These are phyloP conservation scores for Pegea sp. DNA, from an alignment of 23 tunicate genomes.

Conservation along the genomic window DNA sequence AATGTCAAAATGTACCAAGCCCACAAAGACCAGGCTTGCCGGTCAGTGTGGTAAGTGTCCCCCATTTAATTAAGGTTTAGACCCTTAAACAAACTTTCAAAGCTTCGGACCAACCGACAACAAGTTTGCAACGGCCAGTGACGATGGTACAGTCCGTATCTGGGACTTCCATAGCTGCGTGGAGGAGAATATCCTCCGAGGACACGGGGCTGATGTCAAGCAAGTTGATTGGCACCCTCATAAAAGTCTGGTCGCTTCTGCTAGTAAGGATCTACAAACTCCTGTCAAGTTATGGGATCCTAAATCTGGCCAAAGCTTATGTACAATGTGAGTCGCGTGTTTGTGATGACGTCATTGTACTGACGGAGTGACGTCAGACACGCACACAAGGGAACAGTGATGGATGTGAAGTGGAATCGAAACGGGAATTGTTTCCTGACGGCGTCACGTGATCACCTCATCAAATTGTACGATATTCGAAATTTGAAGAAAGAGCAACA, in stretches of 20 bases:
- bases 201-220: conserved; percentile 89
- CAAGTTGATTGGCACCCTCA: conserved; percentile 99
- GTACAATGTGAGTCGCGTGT: conserved; percentile 48
- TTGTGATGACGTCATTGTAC: neutral
- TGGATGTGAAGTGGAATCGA: conserved; percentile 88
- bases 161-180: conserved; percentile 78
- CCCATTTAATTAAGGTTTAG: neutral
- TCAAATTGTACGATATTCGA: conserved; percentile 92
- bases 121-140: conserved; percentile 85
- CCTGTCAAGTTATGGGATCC: conserved; percentile 99
- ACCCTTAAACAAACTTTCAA: neutral
- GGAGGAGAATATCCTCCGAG: conserved; percentile 76
- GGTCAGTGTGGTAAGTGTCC: conserved; percentile 61
- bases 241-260: conserved; percentile 74
- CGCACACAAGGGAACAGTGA: conserved; percentile 92
- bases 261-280: conserved; percentile 93
- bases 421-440: conserved; percentile 96
- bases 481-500: conserved; percentile 80
- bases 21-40: conserved; percentile 94
- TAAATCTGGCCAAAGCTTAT: conserved; percentile 55
- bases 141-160: conserved; percentile 94
- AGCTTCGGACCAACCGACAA: conserved; percentile 93
- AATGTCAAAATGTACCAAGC: conserved; percentile 98
- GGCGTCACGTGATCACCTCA: conserved; percentile 91
- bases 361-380: conserved; percentile 20